phyloP scores from a whole-genome alignment of 2,888 invertebrate species.

The Nomada lathburiana region DNA sequence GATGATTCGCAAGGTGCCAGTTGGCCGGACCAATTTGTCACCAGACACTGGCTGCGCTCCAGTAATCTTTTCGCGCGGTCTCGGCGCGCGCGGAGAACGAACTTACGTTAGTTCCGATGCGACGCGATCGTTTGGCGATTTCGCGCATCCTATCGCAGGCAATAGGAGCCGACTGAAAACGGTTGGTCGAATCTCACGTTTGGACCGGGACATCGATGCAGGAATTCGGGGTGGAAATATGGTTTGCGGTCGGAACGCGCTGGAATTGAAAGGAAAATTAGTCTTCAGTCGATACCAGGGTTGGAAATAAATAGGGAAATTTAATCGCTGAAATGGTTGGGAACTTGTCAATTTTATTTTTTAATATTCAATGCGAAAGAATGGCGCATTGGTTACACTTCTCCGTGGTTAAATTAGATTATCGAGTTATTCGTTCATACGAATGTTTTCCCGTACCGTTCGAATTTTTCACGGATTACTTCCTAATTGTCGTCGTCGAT shows the following conservation, averaged over 20 bases:
- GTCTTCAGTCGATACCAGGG: too few relatives aligned
- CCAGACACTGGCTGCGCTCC: conserved; percentile 50
- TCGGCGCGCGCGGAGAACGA: neutral
- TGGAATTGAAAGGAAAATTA: neutral
- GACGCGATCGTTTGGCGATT: conserved; percentile 2
- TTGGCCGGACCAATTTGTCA: conserved; percentile 39
- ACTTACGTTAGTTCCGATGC: neutral
- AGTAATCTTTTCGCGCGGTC: conserved; percentile 24
- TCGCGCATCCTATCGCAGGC: neutral
- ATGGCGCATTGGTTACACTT: too few relatives aligned
- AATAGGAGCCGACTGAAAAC: too few relatives aligned
- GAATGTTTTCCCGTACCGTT: neutral
- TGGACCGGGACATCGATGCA: neutral
- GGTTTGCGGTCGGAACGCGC: neutral
- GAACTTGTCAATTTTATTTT: too few relatives aligned
- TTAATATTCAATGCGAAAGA: too few relatives aligned
- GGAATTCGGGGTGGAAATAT: neutral
- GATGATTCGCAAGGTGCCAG: conserved; percentile 44
- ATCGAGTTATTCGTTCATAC: too few relatives aligned
- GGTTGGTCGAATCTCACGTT: neutral
- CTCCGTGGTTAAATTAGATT: too few relatives aligned
- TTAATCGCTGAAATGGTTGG: too few relatives aligned
- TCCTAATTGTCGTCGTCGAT: neutral
- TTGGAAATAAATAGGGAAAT: too few relatives aligned
- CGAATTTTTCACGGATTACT: neutral